Percentiles rank a stretch among this genome's conserved stretches.
phyloP scores from a whole-genome alignment of 2,113 vertebrate genomes.

The Ailurus styani region DNA sequence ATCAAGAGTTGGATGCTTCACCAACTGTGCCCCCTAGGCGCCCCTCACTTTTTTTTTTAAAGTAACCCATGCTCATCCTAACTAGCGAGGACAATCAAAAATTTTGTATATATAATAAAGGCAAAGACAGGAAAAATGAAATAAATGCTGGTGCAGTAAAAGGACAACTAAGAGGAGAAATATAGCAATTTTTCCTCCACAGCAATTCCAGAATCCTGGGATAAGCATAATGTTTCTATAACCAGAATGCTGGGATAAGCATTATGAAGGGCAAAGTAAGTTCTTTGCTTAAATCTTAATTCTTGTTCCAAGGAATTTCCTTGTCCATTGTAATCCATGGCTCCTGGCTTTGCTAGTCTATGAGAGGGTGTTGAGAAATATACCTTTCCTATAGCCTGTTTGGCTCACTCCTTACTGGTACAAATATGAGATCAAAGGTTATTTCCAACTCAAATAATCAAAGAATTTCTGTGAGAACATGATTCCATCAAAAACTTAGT shows the following conservation, averaged over 20 bases:
- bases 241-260: neutral
- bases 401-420: neutral
- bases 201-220: neutral
- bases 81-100: neutral
- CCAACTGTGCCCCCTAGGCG: neutral
- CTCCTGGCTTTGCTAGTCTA: neutral
- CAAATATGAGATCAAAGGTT: neutral
- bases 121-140: neutral
- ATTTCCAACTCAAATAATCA: neutral
- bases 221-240: neutral
- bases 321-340: neutral
- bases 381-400: neutral
- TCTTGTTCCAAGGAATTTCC: neutral
- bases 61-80: neutral
- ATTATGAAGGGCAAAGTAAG: neutral
- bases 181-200: neutral
- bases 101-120: neutral
- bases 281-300: neutral
- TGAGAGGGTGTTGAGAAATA: neutral
- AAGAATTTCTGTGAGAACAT: neutral
- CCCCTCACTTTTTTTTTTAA: neutral
- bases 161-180: neutral
- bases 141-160: neutral
- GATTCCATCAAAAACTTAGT: neutral
- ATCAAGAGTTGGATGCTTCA: neutral